A percentile compares a stretch with the other conserved stretches of the same genome.
phyloP scores from a whole-genome alignment of 2,113 vertebrate species.

The Nyctibius bracteatus region DNA sequence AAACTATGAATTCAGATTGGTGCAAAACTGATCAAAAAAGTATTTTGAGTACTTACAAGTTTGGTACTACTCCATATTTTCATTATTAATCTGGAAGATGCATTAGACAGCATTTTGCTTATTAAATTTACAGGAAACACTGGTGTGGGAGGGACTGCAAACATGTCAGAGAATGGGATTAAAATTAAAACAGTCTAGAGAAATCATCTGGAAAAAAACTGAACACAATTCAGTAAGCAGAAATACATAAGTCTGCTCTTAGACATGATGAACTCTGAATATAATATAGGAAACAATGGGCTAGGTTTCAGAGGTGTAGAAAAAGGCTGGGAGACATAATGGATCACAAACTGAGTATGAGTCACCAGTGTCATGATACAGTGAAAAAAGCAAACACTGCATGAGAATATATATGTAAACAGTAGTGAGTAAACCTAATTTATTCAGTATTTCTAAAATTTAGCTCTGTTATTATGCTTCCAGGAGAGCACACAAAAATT shows the following conservation, averaged over 20 bases:
- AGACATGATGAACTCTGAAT: not conserved
- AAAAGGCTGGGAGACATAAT: not conserved
- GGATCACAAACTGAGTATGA: not conserved
- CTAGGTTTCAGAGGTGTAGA: not conserved
- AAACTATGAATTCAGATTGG: not conserved
- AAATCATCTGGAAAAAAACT: not conserved
- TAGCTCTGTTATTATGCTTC: not conserved
- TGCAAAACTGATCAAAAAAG: not conserved
- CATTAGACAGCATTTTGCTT: not conserved
- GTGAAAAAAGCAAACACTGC: not conserved
- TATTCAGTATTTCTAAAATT: not conserved
- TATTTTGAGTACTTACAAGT: not conserved
- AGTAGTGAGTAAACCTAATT: not conserved
- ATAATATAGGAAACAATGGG: not conserved
- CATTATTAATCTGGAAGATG: not conserved
- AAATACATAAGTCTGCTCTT: not conserved
- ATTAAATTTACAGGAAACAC: not conserved
- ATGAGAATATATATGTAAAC: not conserved
- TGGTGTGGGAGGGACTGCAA: not conserved
- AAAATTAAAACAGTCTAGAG: not conserved
- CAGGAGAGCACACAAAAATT: not conserved
- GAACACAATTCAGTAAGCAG: not conserved
- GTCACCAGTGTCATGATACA: not conserved
- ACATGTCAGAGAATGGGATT: not conserved
- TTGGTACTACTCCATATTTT: not conserved